A percentile compares a stretch with the other conserved stretches of the same genome.
These are phyloP conservation scores for Steatocranus sp. DNA, from an alignment of 2,797 vertebrate species.

Conservation along the genomic window DNA sequence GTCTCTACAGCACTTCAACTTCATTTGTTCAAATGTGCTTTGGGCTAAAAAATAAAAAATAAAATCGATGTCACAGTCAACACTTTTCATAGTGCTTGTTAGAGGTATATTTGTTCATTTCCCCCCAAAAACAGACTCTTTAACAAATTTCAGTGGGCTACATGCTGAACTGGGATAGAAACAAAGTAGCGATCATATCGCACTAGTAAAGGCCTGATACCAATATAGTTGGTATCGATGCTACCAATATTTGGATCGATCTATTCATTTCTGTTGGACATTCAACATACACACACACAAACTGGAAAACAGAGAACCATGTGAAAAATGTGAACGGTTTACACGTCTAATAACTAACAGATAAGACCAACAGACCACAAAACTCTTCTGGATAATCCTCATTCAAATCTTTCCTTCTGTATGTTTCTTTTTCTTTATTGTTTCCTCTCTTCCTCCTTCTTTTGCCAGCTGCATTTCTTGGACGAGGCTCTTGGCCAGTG, in stretches of 20 bases:
- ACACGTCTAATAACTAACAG: neutral
- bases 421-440: neutral
- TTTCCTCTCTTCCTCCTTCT: constrained; percentile 11
- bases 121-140: neutral
- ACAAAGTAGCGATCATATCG: neutral
- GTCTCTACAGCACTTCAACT: neutral
- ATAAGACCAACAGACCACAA: neutral
- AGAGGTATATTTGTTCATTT: neutral
- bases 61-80: neutral
- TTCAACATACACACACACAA: neutral
- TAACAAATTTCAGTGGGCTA: neutral
- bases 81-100: neutral
- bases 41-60: neutral
- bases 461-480: constrained; percentile 56
- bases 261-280: neutral
- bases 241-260: neutral
- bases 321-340: neutral
- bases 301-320: neutral
- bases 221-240: neutral
- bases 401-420: neutral
- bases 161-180: neutral
- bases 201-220: neutral
- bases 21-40: neutral
- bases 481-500: constrained; percentile 38
- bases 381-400: neutral